Percentiles rank a stretch among this genome's conserved stretches.
Evolutionary conservation across 2,888 invertebrate species (phyloP).

Genomic region (Ditylenchus weischeri): DNA sequence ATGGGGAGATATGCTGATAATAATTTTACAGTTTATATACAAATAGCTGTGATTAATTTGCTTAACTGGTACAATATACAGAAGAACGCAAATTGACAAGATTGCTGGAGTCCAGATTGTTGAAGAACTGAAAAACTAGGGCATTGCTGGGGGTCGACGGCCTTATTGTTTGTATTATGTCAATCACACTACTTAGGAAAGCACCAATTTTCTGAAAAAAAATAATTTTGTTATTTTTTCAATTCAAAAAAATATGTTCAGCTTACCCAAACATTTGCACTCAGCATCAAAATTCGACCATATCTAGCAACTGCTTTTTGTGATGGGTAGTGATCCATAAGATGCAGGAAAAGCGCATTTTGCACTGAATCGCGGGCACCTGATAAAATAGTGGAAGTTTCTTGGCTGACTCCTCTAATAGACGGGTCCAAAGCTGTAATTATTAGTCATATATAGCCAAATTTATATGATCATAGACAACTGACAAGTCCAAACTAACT

Average conservation of each 20-base stretch:
- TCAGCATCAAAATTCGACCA: conserved; percentile 46
- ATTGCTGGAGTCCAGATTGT: too few species aligned
- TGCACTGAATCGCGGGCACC: conserved; percentile 51
- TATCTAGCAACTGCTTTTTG: conserved; percentile 45
- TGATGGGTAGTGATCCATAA: conserved; percentile 29
- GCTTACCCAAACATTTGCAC: conserved; percentile 50
- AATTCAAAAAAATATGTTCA: background rate
- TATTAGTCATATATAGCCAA: too few species aligned
- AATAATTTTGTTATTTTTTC: too few species aligned
- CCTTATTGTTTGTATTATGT: background rate
- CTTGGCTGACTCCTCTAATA: conserved; percentile 36
- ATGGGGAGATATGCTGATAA: too few species aligned
- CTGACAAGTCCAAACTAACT: too few species aligned
- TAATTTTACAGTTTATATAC: too few species aligned
- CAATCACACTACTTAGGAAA: conserved; percentile 1
- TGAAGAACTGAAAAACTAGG: too few species aligned
- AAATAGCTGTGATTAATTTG: too few species aligned
- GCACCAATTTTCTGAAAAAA: conserved; percentile 12
- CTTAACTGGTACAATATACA: too few species aligned
- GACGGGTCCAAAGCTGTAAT: conserved; percentile 47
- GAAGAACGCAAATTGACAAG: too few species aligned
- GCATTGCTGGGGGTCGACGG: too few species aligned
- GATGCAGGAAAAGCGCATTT: conserved; percentile 48
- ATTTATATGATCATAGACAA: too few species aligned
- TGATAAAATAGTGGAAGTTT: conserved; percentile 24